A percentile compares a stretch with the other conserved stretches of the same genome.
These are phyloP conservation scores for Thomomys bottae DNA, from an alignment of 2,113 vertebrate species.

Conservation along the genomic window DNA sequence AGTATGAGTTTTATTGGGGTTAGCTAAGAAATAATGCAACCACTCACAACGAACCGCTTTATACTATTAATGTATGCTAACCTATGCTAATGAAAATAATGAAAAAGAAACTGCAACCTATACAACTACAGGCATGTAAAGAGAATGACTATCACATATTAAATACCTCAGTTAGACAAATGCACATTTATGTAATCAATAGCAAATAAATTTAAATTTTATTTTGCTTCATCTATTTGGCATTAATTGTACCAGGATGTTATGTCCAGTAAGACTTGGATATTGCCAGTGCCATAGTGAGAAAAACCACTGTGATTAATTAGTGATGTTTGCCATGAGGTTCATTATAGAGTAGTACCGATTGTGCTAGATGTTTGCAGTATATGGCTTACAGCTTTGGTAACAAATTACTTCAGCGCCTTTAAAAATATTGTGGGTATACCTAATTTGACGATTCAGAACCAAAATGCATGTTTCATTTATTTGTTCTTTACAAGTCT, in stretches of 20 bases:
- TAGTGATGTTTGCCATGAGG: background rate
- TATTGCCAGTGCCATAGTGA: background rate
- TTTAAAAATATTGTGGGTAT: background rate
- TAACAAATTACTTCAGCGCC: background rate
- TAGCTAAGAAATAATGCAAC: background rate
- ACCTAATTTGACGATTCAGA: background rate
- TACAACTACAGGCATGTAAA: background rate
- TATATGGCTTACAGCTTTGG: background rate
- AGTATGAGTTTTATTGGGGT: background rate
- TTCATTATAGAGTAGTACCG: background rate
- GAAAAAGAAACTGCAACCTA: no score
- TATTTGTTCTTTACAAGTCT: background rate
- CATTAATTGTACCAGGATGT: background rate
- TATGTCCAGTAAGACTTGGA: background rate
- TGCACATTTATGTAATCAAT: background rate
- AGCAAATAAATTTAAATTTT: background rate
- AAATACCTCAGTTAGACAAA: background rate
- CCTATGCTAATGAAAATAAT: no score
- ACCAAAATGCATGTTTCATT: constrained; percentile 11
- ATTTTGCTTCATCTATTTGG: background rate
- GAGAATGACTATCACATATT: background rate
- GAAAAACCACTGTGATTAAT: background rate
- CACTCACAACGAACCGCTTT: no score
- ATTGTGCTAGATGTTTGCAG: background rate
- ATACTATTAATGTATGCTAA: no score